These are phyloP conservation scores for Pedicia rivosa DNA, from an alignment of 2,888 invertebrate genomes.

Conservation along the genomic window DNA sequence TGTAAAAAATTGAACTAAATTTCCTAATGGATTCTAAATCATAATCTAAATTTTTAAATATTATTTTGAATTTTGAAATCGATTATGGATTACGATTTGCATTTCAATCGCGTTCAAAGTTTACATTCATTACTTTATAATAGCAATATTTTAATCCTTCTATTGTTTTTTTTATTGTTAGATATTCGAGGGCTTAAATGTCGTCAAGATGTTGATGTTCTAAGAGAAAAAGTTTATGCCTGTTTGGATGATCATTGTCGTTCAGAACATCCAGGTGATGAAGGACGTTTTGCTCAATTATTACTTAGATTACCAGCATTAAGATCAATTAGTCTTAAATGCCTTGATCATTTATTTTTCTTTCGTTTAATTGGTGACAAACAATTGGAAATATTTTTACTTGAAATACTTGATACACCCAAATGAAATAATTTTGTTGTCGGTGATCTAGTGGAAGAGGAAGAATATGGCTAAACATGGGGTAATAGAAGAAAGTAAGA, in stretches of 20 bases:
- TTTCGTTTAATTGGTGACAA: constrained; percentile 80
- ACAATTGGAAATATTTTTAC: constrained; percentile 69
- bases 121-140: too few relatives aligned
- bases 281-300: constrained; percentile 89
- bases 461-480: too few relatives aligned
- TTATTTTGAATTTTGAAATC: constrained; percentile 3
- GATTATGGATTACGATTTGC: neutral
- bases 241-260: constrained; percentile 92
- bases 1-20: too few relatives aligned
- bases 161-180: constrained; percentile 22
- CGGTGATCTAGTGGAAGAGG: too few relatives aligned
- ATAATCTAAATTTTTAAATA: constrained; percentile 6
- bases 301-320: constrained; percentile 77
- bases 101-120: too few relatives aligned
- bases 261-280: constrained; percentile 73
- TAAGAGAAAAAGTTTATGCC: constrained; percentile 88
- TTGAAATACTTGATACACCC: constrained; percentile 60
- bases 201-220: constrained; percentile 61
- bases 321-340: constrained; percentile 83
- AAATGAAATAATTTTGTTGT: too few relatives aligned
- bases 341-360: constrained; percentile 88
- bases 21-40: too few relatives aligned
- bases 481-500: too few relatives aligned
- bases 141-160: neutral
- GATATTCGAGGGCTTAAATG: constrained; percentile 82